Evolutionary conservation across 2,888 invertebrate species (phyloP), one percentile per base, ranked within the genome.

Genomic region (Chaitophorus viminalis): DNA sequence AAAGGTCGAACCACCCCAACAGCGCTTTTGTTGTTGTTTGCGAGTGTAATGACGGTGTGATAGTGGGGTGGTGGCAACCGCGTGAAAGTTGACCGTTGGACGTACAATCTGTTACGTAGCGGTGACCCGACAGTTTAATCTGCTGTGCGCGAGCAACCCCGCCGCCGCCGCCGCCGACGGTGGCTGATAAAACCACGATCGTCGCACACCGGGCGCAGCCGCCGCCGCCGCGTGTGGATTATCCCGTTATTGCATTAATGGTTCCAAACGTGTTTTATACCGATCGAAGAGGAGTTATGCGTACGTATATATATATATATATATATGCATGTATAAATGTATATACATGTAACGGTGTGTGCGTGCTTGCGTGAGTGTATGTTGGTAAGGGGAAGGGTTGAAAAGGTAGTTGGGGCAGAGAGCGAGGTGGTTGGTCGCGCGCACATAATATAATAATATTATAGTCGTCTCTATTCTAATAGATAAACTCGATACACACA

Each of bases 81-180:
- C 18, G 60, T 21, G 39, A 3, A 18, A 82, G 46, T 72, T 72
- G 72, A 82, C 72, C 72, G 65, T 79, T 65, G 82, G 82, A 72
- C 82, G 54, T 70, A 36, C 85, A 85, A 85, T 85, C 85, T 85
- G 85, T 85, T 85, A 85, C 85, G 82, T 29, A 68, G 39, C 76
- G 68, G 77, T 77, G 36, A 54, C 84, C 76, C 70, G 85, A 85
- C 85, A 77, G 77, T 85, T 85, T 85, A 85, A 85, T 85, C 85
- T 52, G 77, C 76, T 46, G 65, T 18, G 81, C 29, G 29, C 31
- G 78, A 52, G 74, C 21, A n/a, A 18, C 33, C 60, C 78, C 60
- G 54, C 46, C 81, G 82, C 5, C 39, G 72, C 29, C 33, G 82
- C 78, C 60, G 54, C 46, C 81, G 82, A 1, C 39, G 72, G 39